Percentiles rank a stretch among this genome's conserved stretches.
phyloP scores from a whole-genome alignment of 2,888 invertebrate species.

The Phoronis australis region DNA sequence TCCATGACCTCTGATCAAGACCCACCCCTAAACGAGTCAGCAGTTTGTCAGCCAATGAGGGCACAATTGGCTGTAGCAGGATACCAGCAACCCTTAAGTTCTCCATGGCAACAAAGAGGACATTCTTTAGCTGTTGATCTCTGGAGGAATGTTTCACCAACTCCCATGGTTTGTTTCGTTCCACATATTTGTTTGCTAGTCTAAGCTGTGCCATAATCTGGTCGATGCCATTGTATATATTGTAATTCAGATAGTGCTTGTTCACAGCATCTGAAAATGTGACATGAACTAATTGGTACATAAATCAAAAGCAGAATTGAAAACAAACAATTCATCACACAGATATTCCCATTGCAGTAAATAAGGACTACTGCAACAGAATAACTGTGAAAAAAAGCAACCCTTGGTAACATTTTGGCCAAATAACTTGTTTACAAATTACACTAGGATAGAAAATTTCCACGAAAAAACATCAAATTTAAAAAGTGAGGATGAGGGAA shows the following conservation, averaged over 20 bases:
- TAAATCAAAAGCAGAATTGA: no score
- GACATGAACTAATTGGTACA: no score
- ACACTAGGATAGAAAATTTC: no score
- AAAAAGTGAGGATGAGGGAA: no score
- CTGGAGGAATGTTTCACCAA: conserved; percentile 60
- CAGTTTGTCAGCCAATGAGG: conserved; percentile 64
- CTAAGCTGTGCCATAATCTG: conserved; percentile 69
- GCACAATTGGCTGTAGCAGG: conserved; percentile 80
- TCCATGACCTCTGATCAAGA: conserved; percentile 18
- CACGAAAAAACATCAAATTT: no score
- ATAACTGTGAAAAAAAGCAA: background rate
- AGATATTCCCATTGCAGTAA: no score
- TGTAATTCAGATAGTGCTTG: conserved; percentile 66
- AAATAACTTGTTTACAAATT: background rate
- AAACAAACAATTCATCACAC: no score
- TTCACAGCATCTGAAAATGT: conserved; percentile 58
- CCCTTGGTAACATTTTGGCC: background rate
- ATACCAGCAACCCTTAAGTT: conserved; percentile 73
- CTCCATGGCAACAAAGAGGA: conserved; percentile 80
- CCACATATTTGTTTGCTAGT: conserved; percentile 79
- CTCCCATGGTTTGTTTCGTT: conserved; percentile 82
- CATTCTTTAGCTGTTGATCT: conserved; percentile 57
- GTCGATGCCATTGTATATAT: conserved; percentile 80
- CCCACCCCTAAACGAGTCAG: conserved; percentile 56
- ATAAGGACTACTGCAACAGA: no score